Percentiles rank a stretch among this genome's conserved stretches.
phyloP scores from a whole-genome alignment of 2,797 vertebrate genomes.

The Dicrostonyx torquatus region DNA sequence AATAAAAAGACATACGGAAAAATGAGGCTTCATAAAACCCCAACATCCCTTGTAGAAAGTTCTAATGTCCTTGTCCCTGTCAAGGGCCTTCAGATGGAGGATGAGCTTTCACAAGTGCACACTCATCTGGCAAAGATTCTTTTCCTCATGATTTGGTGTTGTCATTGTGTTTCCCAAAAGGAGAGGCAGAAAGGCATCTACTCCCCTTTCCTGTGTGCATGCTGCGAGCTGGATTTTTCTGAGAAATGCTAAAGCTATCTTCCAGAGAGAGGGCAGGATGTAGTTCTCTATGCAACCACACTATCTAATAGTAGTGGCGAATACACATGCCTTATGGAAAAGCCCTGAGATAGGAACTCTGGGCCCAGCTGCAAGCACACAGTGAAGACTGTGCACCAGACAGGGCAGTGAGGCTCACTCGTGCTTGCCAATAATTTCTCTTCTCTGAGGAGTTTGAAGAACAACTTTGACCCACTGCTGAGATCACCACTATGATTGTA shows the following conservation, averaged over 20 bases:
- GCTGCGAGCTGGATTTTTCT: neutral
- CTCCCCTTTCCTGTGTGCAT: neutral
- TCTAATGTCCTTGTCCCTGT: neutral
- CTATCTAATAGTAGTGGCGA: neutral
- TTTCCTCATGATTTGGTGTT: neutral
- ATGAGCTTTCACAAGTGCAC: neutral
- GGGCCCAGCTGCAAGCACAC: neutral
- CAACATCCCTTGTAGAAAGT: neutral
- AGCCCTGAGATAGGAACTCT: neutral
- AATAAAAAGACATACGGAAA: neutral
- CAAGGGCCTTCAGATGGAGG: neutral
- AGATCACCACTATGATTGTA: neutral
- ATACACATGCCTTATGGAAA: neutral
- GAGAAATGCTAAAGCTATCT: neutral
- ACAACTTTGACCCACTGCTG: neutral
- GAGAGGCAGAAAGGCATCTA: neutral
- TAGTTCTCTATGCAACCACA: fast-evolving
- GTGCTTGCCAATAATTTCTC: neutral
- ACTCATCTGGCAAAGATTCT: too few species aligned
- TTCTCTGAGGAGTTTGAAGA: neutral
- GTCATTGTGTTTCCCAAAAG: neutral
- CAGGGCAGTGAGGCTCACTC: neutral
- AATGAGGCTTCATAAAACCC: neutral
- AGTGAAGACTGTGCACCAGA: neutral
- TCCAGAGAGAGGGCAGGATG: neutral